Conservation (phyloP, 1,140 invertebrate genomes). For the Sitodiplosis mosellana region DNA sequence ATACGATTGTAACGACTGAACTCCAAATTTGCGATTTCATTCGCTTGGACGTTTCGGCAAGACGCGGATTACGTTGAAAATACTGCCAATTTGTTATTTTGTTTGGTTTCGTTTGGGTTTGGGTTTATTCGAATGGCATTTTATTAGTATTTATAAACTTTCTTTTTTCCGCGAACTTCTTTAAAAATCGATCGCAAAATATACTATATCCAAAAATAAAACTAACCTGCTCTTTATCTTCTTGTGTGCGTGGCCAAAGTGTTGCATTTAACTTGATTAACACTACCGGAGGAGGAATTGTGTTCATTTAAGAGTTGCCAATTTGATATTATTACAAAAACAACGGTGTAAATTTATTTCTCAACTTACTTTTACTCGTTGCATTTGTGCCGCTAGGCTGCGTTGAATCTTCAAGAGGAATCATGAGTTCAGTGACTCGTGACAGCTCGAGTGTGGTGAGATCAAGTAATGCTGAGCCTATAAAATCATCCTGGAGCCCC, state of each 20-base stretch:
- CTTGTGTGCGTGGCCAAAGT: constrained; percentile 71
- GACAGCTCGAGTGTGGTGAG: constrained; percentile 69
- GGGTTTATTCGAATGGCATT: too few relatives aligned
- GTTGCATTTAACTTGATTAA: constrained; percentile 64
- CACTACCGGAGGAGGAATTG: constrained; percentile 40
- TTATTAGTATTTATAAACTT: too few relatives aligned
- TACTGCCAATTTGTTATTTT: too few relatives aligned
- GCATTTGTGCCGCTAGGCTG: constrained; percentile 20
- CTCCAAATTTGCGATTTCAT: constrained; percentile 87
- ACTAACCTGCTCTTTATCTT: constrained; percentile 84
- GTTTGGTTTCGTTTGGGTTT: constrained; percentile 1
- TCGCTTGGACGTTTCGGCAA: constrained; percentile 57
- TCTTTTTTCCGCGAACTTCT: too few relatives aligned
- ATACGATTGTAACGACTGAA: constrained; percentile 85
- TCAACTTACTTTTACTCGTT: too few relatives aligned
- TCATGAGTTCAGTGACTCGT: constrained; percentile 54
- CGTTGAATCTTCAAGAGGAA: constrained; percentile 54
- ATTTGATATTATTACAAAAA: too few relatives aligned
- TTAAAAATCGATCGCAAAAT: background rate
- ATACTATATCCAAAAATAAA: background rate
- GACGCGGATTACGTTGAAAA: constrained; percentile 53
- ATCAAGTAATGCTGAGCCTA: constrained; percentile 79
- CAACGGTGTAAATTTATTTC: too few relatives aligned
- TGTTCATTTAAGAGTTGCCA: constrained; percentile 20
- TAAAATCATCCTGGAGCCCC: constrained; percentile 94